Conservation (phyloP, 2,113 vertebrate genomes). For the Catharus fuscescens region DNA sequence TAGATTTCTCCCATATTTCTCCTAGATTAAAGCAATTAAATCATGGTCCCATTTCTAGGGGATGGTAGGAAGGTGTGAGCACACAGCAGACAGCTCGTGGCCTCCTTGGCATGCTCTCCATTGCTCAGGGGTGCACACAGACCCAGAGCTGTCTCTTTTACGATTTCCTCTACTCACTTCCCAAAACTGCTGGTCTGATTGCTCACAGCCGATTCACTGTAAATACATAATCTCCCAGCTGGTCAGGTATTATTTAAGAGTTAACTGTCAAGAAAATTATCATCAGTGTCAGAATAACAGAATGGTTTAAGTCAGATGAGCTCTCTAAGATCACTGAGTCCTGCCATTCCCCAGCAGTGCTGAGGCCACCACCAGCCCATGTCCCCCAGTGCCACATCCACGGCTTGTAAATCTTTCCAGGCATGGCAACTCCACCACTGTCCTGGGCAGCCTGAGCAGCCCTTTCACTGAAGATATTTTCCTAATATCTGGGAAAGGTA, state of each 20-base stretch:
- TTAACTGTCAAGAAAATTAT: background rate
- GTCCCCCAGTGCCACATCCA: background rate
- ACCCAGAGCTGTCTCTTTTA: background rate
- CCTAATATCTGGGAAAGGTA: background rate
- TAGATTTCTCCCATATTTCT: background rate
- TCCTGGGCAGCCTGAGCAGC: background rate
- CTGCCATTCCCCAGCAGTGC: background rate
- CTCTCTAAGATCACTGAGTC: background rate
- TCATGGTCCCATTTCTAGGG: background rate
- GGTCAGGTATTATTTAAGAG: background rate
- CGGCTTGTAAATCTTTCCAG: background rate
- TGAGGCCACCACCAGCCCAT: background rate
- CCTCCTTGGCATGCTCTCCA: background rate
- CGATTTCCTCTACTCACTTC: background rate
- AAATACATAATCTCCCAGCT: background rate
- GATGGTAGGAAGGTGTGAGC: background rate
- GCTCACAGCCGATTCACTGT: background rate
- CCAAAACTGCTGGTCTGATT: background rate
- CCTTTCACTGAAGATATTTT: background rate
- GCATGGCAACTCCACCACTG: too few species aligned
- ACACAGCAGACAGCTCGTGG: background rate
- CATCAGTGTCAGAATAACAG: background rate
- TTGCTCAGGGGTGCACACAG: rapidly evolving
- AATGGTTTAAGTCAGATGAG: background rate
- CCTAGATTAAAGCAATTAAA: background rate